Base-by-base conservation (phyloP, 2,888 invertebrate species). In the Heliconius ethilla region DNA sequence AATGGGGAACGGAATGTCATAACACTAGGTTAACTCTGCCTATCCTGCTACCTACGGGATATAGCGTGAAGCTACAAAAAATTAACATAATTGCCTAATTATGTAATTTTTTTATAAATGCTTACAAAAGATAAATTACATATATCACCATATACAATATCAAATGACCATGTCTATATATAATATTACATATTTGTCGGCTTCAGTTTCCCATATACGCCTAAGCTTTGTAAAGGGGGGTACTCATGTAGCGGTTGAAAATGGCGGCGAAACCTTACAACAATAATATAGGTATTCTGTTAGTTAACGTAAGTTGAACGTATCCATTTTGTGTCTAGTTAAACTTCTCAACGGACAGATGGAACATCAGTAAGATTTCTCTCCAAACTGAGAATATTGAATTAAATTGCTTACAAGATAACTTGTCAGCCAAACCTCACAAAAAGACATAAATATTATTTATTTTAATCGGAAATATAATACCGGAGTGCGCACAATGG, bases 151-250 rank as follows among this genome's bases (percentile, higher is more conserved):
- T 69, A 18, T 69, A 40, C 13, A 45, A 69, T 69, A 69, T 45
- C 69, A 69, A 25, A 69, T 27, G 69, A 3, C 67, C 25, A 40
- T 67, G n/a, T 69, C 15, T 27, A 9, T 45, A 69, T 25, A 69
- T 93, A 94, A 92, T 92, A 87, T 59, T 59, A 91, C 89, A 89
- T 91, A 88, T 90, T 93, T 91, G 92, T 92, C 92, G 94, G 93
- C 93, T 93, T 93, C 93, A 82, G 93, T 93, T 94, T 93, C 94
- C 92, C 89, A 89, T 89, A 88, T 88, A 92, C 92, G 92, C 91
- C 86, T 89, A 87, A 88, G 90, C 92, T 89, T 90, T 91, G 92
- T 92, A 92, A 93, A 92, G 86, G 81, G 81, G 76, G 75, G 81
- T 80, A 83, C 82, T 83, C 85, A 85, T 87, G 79, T 86, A 85